Evolutionary conservation across 2,113 vertebrate species (phyloP), one percentile per base, ranked within the genome.

Genomic region (Corythornis madagascariensis): DNA sequence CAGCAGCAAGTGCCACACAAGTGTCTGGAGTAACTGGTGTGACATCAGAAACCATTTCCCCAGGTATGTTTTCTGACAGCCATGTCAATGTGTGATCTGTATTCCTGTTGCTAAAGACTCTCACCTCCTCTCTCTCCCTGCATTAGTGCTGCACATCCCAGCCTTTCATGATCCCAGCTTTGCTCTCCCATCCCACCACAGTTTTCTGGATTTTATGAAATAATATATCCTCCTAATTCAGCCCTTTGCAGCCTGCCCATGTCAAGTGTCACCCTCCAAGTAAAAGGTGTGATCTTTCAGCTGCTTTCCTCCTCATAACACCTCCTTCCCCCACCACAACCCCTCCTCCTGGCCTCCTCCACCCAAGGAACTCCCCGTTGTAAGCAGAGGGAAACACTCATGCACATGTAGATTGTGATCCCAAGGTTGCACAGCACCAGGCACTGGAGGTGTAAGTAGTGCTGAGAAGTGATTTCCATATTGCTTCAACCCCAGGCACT

Each of bases 341-440:
- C 10, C 50, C 40, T 78, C 33, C 60, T 86, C 45, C 3, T 1
- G 4, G 26, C 19, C 15, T 7, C 24, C 26, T 42, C 45, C 40
- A 87, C 5, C 50, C 35, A 35, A 69, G 6, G 35, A 76, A 31
- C 3, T 29, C 35, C 6, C 6, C 10, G 55, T 35, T 73, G 14
- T 5, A 52, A 76, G 4, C 4, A 7, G 40, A 64, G 87, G 28
- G 31, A 15, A 60, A 33, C 8, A 9, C 47, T 9, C 5, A 2
- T 8, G n/a, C 10, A 71, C 7, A 16, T 10, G 14, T 1, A 4
- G 10, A 14, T 13, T 71, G 59, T 0, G 0, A 84, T 26, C 50
- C 59, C 87, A 55, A 81, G 43, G 48, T 26, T 5, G 59, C 35
- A 6, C 59, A 60, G 5, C 45, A 60, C 16, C 5, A 45, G 71